A percentile compares a stretch with the other conserved stretches of the same genome.
These are phyloP conservation scores for Ifrita kowaldi DNA, from an alignment of 2,113 vertebrate species.

Conservation along the genomic window DNA sequence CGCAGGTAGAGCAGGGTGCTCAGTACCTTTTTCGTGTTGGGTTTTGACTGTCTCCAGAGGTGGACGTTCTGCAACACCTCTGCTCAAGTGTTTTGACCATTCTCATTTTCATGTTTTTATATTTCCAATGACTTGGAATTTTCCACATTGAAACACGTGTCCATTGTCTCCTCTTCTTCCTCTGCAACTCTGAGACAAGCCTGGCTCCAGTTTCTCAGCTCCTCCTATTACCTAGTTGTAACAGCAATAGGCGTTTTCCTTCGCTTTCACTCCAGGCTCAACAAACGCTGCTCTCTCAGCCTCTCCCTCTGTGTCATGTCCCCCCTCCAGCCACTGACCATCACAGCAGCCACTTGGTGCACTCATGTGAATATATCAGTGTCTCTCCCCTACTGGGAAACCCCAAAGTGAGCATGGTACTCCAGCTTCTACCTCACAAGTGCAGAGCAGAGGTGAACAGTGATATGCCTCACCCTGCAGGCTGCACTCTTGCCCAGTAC, in stretches of 20 bases:
- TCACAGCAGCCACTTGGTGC: not conserved
- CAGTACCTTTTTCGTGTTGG: not conserved
- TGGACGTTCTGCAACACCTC: not conserved
- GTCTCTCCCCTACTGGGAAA: not conserved
- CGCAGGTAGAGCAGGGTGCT: not conserved
- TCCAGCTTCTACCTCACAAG: not conserved
- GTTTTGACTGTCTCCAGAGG: not conserved
- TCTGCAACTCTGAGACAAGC: not conserved
- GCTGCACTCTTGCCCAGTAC: not conserved
- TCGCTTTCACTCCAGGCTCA: not conserved
- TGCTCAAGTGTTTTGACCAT: not conserved
- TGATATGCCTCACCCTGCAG: not conserved
- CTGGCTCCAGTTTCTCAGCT: not conserved
- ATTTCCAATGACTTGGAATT: not conserved
- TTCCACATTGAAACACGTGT: not conserved
- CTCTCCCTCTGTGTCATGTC: not conserved
- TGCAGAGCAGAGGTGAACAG: not conserved
- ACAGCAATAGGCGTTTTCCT: not conserved
- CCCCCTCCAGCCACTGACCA: not conserved
- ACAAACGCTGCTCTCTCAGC: not conserved
- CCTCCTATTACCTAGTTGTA: not conserved
- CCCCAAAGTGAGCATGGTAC: not conserved
- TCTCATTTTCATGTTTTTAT: not conserved
- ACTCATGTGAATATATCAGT: rapidly evolving
- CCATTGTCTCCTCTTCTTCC: not conserved